A percentile compares a stretch with the other conserved stretches of the same genome.
Evolutionary conservation across 2,797 vertebrate species (phyloP).

Genomic region (Spheniscus humboldti): DNA sequence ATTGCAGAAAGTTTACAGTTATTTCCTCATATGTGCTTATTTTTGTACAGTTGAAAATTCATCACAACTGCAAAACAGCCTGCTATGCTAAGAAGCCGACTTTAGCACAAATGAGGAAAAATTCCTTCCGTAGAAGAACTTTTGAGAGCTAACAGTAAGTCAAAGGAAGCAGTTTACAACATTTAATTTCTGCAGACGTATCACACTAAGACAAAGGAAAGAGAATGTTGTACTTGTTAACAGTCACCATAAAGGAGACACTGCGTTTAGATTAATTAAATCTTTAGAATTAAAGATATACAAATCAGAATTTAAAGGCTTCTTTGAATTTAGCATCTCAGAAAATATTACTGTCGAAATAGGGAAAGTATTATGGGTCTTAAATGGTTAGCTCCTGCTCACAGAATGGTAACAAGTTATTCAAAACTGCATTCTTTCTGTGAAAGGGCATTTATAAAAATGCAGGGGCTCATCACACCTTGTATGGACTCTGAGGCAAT

Average conservation of each 20-base stretch:
- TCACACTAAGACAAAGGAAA: background rate
- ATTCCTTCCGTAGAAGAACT: background rate
- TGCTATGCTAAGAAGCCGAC: background rate
- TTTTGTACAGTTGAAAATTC: background rate
- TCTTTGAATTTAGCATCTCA: background rate
- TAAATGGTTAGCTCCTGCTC: background rate
- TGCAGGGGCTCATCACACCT: background rate
- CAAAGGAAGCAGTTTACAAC: background rate
- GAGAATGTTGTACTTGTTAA: background rate
- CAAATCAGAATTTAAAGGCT: background rate
- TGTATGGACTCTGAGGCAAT: background rate
- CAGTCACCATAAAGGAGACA: background rate
- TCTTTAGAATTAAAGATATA: background rate
- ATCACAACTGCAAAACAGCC: background rate
- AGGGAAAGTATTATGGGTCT: background rate
- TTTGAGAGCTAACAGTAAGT: background rate
- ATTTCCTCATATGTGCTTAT: accelerated
- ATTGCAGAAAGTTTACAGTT: background rate
- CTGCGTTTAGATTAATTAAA: background rate
- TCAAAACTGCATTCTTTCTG: background rate
- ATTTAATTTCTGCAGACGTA: background rate
- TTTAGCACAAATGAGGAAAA: background rate
- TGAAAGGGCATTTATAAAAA: background rate
- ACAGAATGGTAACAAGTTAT: background rate
- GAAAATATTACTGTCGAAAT: background rate